These are phyloP conservation scores for Elanoides forficatus DNA, from an alignment of 2,113 vertebrate genomes.

Conservation along the genomic window DNA sequence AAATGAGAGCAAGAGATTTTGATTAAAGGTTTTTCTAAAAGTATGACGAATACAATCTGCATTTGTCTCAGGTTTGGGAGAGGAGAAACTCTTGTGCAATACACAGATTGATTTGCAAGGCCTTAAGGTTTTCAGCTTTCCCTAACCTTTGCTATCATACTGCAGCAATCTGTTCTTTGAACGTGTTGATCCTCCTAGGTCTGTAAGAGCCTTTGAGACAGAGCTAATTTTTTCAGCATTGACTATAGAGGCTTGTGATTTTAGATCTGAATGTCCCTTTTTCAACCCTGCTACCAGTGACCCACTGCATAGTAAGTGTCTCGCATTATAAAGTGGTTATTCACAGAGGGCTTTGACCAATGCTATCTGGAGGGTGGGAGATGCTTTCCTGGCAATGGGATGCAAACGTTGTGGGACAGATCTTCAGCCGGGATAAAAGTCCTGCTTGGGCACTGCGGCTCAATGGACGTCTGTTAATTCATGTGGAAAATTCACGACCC, in stretches of 20 bases:
- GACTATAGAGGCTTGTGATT: constrained; percentile 17
- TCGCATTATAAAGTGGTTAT: constrained; percentile 51
- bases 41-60: fast-evolving
- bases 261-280: constrained; percentile 49
- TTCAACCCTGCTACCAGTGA: constrained; percentile 49
- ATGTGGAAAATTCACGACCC: background rate
- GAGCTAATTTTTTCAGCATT: background rate
- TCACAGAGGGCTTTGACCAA: constrained; percentile 27
- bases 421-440: background rate
- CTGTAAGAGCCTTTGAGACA: constrained; percentile 24
- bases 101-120: background rate
- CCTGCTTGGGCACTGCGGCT: background rate
- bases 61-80: background rate
- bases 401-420: background rate
- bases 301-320: constrained; percentile 29
- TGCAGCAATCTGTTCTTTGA: background rate
- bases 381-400: constrained; percentile 35
- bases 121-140: background rate
- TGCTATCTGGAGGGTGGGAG: constrained; percentile 22
- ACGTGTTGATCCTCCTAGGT: background rate
- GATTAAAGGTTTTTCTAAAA: background rate
- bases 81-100: background rate
- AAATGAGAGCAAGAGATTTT: background rate
- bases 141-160: background rate
- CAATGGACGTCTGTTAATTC: constrained; percentile 35